Evolutionary conservation across 2,888 invertebrate genomes (phyloP).

Genomic region (Yponomeuta cagnagella): DNA sequence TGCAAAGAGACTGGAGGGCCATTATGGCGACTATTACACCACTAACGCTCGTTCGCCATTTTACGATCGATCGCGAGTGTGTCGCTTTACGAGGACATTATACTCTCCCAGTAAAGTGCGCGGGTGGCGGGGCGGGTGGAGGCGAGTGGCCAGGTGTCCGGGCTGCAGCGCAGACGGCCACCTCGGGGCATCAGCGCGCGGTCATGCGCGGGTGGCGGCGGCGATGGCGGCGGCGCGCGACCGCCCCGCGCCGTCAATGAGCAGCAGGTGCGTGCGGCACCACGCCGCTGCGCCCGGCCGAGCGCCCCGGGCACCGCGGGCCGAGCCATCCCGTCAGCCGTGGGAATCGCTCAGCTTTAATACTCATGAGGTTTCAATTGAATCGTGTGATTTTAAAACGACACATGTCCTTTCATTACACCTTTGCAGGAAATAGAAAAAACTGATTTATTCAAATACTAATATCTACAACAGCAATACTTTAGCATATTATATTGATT

Average conservation of each 20-base stretch:
- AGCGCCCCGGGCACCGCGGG: not conserved
- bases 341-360: not conserved
- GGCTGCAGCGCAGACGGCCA: not conserved
- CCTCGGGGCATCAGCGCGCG: not conserved
- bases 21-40: not conserved
- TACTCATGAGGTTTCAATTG: not conserved
- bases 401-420: no score
- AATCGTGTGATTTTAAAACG: no score
- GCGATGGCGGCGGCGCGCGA: no score
- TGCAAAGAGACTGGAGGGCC: not conserved
- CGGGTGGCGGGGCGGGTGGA: not conserved
- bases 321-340: not conserved
- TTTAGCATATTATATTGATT: no score
- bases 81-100: not conserved
- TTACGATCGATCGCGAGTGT: not conserved
- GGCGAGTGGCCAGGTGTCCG: not conserved
- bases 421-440: no score
- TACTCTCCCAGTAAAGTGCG: not conserved
- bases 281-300: not conserved
- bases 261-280: not conserved
- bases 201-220: not conserved
- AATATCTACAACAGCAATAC: no score
- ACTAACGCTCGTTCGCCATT: not conserved
- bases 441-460: no score
- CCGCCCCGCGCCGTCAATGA: not conserved